phyloP scores from a whole-genome alignment of 2,113 vertebrate species.

The Pterocles burchelli region DNA sequence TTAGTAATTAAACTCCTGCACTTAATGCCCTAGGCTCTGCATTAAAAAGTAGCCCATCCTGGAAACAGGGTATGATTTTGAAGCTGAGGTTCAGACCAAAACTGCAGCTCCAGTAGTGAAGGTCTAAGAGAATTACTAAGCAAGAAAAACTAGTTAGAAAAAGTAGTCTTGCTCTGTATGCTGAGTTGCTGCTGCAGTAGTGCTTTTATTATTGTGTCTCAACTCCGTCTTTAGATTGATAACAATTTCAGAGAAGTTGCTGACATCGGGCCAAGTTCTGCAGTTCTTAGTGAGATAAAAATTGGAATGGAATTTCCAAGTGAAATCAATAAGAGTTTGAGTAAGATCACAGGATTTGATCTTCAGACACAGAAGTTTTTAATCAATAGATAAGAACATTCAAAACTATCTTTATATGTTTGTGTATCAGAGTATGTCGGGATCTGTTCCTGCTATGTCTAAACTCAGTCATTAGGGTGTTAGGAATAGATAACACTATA shows the following conservation, averaged over 20 bases:
- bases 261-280: neutral
- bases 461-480: neutral
- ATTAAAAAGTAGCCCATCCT: neutral
- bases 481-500: constrained; percentile 1
- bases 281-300: neutral
- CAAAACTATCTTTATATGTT: neutral
- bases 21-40: neutral
- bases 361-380: neutral
- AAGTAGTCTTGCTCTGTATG: neutral
- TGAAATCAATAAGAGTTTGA: neutral
- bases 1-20: neutral
- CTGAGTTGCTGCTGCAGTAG: neutral
- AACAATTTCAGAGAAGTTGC: neutral
- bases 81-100: neutral
- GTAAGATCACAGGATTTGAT: neutral
- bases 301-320: neutral
- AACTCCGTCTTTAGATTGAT: neutral
- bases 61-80: neutral
- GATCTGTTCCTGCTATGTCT: neutral
- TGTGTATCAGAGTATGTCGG: neutral
- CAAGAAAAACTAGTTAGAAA: neutral
- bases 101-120: neutral
- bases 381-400: neutral
- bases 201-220: neutral
- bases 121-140: neutral